These are phyloP conservation scores for Cladorhizidae sp. DNA, from an alignment of 37 sponge, comb jelly and placozoan species.

Conservation along the genomic window DNA sequence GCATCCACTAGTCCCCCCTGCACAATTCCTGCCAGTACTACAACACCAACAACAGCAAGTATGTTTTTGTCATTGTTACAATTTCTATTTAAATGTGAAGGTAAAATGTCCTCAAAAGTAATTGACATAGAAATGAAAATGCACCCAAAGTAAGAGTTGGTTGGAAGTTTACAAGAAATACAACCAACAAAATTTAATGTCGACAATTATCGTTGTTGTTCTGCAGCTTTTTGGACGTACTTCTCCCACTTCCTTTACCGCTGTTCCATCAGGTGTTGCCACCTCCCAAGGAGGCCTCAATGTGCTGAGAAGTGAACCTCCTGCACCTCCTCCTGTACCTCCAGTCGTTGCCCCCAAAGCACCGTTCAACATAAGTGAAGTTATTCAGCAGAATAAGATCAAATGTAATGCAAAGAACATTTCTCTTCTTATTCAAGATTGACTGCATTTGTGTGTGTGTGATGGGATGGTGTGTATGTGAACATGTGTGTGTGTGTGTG, in stretches of 20 bases:
- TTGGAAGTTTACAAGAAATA: too few relatives aligned
- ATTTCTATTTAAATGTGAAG: not conserved
- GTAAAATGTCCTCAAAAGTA: too few relatives aligned
- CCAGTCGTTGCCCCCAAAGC: conserved; percentile 23
- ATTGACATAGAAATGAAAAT: too few relatives aligned
- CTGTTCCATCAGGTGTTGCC: too few relatives aligned
- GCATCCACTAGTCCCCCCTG: conserved; percentile 13
- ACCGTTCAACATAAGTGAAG: conserved; percentile 18
- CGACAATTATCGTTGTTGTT: too few relatives aligned
- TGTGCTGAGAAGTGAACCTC: conserved; percentile 41
- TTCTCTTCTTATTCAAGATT: not conserved
- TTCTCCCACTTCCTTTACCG: too few relatives aligned
- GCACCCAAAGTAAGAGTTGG: too few relatives aligned
- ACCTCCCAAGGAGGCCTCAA: too few relatives aligned
- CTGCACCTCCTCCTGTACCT: conserved; percentile 76
- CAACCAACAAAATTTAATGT: too few relatives aligned
- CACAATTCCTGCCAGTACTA: conserved; percentile 24
- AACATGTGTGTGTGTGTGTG: not conserved
- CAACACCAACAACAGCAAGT: not conserved
- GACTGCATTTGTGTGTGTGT: not conserved
- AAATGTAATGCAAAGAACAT: conserved; percentile 27
- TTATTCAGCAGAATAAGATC: conserved; percentile 48
- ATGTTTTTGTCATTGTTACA: not conserved
- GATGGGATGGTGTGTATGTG: too few relatives aligned
- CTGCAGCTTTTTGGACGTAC: too few relatives aligned